A percentile compares a stretch with the other conserved stretches of the same genome.
Evolutionary conservation across 2,797 vertebrate genomes (phyloP).

Genomic region (Paratrypauchen microcephalus): DNA sequence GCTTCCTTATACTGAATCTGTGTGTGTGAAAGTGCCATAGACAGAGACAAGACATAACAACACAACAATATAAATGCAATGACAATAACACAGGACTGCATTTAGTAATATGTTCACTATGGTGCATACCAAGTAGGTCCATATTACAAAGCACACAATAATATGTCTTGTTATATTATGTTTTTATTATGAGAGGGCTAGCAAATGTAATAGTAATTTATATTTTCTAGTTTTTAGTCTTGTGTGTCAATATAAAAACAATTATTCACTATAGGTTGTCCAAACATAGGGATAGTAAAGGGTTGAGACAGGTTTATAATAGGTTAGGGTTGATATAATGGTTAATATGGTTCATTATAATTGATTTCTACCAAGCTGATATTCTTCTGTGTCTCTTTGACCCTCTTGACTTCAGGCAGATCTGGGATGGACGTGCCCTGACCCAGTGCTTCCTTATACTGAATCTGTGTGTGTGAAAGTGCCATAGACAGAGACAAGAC

Average conservation of each 20-base stretch:
- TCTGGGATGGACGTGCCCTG: constrained; percentile 91
- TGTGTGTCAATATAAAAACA: too few species aligned
- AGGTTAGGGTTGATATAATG: not conserved
- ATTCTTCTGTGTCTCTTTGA: constrained; percentile 96
- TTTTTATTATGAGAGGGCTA: not conserved
- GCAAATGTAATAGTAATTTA: not conserved
- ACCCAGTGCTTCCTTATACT: constrained; percentile 92
- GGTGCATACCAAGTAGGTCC: not conserved
- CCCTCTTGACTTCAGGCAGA: constrained; percentile 94
- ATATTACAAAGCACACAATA: not conserved
- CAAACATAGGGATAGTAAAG: not conserved
- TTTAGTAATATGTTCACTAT: not conserved
- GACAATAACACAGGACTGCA: not conserved
- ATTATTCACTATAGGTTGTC: too few species aligned
- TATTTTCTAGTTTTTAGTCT: too few species aligned
- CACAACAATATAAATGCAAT: not conserved
- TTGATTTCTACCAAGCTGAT: constrained; percentile 91
- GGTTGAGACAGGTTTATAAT: not conserved
- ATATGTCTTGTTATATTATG: not conserved
- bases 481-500: constrained; percentile 47
- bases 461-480: constrained; percentile 79
- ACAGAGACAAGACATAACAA: constrained; percentile 44
- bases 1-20: constrained; percentile 96
- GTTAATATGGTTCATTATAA: constrained; percentile 22
- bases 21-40: constrained; percentile 23